Evolutionary conservation across 2,113 vertebrate species (phyloP).

Genomic region (Strigops habroptila): DNA sequence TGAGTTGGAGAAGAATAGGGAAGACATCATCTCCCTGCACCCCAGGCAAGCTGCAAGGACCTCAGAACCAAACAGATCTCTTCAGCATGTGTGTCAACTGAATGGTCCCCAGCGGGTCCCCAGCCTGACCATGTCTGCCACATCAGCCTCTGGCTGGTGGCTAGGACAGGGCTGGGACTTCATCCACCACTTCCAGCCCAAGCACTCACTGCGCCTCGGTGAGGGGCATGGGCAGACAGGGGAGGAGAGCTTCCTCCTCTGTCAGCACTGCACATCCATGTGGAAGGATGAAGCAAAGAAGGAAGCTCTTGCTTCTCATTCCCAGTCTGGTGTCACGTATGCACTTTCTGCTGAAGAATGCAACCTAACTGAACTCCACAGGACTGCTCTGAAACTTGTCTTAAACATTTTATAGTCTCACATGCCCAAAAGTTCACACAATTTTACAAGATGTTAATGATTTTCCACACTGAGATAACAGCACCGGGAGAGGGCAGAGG

Average conservation of each 20-base stretch:
- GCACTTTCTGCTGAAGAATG: neutral
- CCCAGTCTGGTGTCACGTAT: neutral
- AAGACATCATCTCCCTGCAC: neutral
- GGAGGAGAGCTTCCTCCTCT: neutral
- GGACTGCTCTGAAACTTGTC: neutral
- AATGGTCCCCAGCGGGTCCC: neutral
- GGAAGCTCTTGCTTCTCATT: neutral
- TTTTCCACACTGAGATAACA: neutral
- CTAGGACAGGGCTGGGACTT: neutral
- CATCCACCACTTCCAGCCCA: neutral
- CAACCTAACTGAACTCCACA: neutral
- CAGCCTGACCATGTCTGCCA: neutral
- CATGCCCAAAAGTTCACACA: neutral
- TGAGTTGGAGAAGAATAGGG: neutral
- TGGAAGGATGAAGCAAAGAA: neutral
- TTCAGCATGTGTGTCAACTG: neutral
- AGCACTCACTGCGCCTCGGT: fast-evolving
- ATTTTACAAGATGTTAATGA: neutral
- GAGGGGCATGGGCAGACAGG: fast-evolving
- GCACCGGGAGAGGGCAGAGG: neutral
- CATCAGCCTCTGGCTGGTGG: fast-evolving
- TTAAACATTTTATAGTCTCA: neutral
- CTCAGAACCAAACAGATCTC: neutral
- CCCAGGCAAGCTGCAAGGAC: neutral
- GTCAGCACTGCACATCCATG: neutral